Base-by-base conservation (phyloP, 2,888 invertebrate species). In the Aquatica leii region DNA sequence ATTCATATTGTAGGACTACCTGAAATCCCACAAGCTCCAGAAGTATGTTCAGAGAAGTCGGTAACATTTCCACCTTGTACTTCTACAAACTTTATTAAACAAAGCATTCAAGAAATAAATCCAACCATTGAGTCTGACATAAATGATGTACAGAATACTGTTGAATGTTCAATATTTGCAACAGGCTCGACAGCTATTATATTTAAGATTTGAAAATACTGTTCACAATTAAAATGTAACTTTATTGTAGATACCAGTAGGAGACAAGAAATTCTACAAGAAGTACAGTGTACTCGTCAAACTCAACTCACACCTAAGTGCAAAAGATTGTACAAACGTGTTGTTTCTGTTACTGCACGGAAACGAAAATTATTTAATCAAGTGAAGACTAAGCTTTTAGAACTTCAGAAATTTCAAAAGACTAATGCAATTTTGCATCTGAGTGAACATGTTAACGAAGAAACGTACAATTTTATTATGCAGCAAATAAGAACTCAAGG, bases 31-130 rank as follows among this genome's bases (percentile, higher is more conserved):
- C 37, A 37, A 37, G 37, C n/a, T 37, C n/a, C 37, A 37, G 37
- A 37, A 37, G 37, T 37, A 37, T 8, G 37, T 37, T 37, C 37
- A 37, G n/a, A 37, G 37, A 37, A 37, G 37, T 37, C 37, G 37
- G n/a, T 37, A 37, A 37, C 37, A 37, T 5, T 37, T 37, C n/a
- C n/a, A 37, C 37, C 37, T 12, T 37, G 37, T 37, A 37, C 37
- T n/a, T 37, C 37, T n/a, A 37, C n/a, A n/a, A n/a, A n/a, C n/a
- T n/a, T n/a, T n/a, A n/a, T n/a, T n/a, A n/a, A n/a, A n/a, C n/a
- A n/a, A n/a, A n/a, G n/a, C n/a, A n/a, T n/a, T n/a, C n/a, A n/a
- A n/a, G n/a, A n/a, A n/a, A n/a, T n/a, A n/a, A n/a, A n/a, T n/a
- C n/a, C n/a, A n/a, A n/a, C n/a, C n/a, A n/a, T n/a, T n/a, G n/a